phyloP scores from a whole-genome alignment of 2,888 invertebrate genomes.

The Pollenia angustigena region DNA sequence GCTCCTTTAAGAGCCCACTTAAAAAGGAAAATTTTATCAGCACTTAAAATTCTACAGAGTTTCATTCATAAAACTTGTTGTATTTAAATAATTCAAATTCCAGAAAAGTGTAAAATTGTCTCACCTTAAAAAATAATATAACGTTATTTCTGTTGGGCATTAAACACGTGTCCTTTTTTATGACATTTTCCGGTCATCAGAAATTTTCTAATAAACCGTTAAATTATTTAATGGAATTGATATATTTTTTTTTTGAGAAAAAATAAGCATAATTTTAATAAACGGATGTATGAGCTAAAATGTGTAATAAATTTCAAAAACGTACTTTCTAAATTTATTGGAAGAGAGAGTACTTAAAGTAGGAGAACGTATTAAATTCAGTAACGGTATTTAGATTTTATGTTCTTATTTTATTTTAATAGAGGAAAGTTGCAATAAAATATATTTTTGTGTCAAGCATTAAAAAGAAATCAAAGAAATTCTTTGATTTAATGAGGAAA shows the following conservation, averaged over 20 bases:
- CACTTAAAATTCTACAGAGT: neutral
- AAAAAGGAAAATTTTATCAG: neutral
- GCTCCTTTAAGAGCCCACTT: conserved; percentile 54
- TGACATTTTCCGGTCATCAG: neutral
- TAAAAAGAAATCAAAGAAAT: no score
- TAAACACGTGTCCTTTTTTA: conserved; percentile 23
- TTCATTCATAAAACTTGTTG: conserved; percentile 47
- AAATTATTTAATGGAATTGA: neutral
- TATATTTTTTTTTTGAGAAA: no score
- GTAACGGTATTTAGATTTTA: neutral
- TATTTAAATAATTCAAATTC: neutral
- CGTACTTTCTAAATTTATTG: neutral
- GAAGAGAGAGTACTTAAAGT: neutral
- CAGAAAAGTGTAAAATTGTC: conserved; percentile 13
- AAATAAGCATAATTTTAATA: no score
- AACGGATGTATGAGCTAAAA: no score
- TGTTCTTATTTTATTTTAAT: neutral
- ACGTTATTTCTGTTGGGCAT: neutral
- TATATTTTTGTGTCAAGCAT: neutral
- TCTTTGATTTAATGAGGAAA: no score
- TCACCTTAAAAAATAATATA: neutral
- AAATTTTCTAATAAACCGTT: conserved; percentile 13
- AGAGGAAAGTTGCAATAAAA: neutral
- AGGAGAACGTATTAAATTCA: neutral
- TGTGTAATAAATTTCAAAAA: no score